Conservation (phyloP, 2,797 vertebrate species). For the Amblyraja radiata region DNA sequence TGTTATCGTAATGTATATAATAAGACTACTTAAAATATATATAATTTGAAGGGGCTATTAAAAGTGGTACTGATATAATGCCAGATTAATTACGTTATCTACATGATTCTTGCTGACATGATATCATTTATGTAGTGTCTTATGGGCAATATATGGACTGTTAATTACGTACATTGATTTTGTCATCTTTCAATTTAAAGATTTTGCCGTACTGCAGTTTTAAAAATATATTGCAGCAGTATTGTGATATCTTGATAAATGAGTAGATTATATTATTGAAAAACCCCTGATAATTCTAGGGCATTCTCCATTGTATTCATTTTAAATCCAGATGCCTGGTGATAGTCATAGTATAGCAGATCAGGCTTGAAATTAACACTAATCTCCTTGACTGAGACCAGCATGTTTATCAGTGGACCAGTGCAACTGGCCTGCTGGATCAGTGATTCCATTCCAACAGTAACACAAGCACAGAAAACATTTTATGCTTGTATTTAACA, state of each 20-base stretch:
- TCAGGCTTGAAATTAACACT: constrained; percentile 32
- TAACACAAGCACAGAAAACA: background rate
- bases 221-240: background rate
- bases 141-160: background rate
- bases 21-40: background rate
- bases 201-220: background rate
- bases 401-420: constrained; percentile 11
- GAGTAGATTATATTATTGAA: background rate
- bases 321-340: background rate
- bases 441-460: constrained; percentile 19
- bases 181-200: constrained; percentile 12
- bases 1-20: background rate
- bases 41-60: background rate
- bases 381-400: constrained; percentile 4
- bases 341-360: constrained; percentile 25
- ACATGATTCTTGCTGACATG: background rate
- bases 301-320: constrained; percentile 17
- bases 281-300: background rate
- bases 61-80: background rate
- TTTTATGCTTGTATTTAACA: background rate
- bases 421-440: background rate
- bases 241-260: background rate
- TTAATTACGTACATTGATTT: constrained; percentile 22
- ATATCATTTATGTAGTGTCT: background rate
- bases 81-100: constrained; percentile 1